Evolutionary conservation across 2,797 vertebrate genomes (phyloP).

Genomic region (Xiphorhynchus erythropygius): DNA sequence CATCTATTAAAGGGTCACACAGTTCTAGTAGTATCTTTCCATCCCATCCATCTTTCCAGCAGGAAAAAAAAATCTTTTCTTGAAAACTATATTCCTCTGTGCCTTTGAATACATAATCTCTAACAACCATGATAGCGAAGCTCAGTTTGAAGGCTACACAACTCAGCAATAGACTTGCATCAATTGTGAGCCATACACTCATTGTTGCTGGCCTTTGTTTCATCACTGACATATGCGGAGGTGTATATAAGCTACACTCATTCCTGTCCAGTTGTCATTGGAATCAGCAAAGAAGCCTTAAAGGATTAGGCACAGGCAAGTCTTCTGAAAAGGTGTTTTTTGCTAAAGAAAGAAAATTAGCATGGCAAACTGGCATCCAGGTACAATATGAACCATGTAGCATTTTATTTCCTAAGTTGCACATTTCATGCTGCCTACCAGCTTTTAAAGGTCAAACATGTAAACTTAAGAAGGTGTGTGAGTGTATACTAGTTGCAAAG

Average conservation of each 20-base stretch:
- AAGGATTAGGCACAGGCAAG: background rate
- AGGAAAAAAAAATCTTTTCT: background rate
- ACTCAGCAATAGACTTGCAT: background rate
- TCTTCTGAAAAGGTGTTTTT: background rate
- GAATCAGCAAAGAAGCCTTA: background rate
- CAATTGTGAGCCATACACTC: background rate
- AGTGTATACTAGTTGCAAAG: slow-evolving; percentile 36
- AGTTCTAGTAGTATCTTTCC: background rate
- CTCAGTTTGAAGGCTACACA: background rate
- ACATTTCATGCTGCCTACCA: slow-evolving; percentile 17
- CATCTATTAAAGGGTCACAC: background rate
- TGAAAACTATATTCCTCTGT: background rate
- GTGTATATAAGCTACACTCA: background rate
- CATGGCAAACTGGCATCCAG: background rate
- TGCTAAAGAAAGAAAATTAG: background rate
- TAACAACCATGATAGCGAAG: background rate
- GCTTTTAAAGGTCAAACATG: slow-evolving; percentile 56
- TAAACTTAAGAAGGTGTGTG: slow-evolving; percentile 40
- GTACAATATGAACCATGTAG: background rate
- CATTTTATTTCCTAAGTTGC: background rate
- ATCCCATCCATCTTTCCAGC: background rate
- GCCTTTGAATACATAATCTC: background rate
- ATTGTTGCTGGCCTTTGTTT: background rate
- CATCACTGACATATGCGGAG: background rate
- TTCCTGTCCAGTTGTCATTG: background rate